Base-by-base conservation (phyloP, 2,888 invertebrate species). In the Zootermopsis nevadensis region DNA sequence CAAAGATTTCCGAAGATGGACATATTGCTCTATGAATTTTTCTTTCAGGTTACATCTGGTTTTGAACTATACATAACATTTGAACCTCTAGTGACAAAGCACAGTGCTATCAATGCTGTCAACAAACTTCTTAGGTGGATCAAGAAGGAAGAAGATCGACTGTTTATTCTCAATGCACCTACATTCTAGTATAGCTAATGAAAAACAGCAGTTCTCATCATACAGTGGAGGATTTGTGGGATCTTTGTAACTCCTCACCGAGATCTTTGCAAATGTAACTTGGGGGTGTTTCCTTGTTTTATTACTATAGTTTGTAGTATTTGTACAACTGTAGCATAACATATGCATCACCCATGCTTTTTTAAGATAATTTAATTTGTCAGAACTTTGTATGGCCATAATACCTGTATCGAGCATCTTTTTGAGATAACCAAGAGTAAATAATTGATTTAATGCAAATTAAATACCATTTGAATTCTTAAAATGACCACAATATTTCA, bases 1-100 rank as follows among this genome's bases (percentile, higher is more conserved):
- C 48, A 15, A 19, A 48, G 19, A 12, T 60, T n/a, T 60, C 2
- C n/a, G n/a, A 60, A 60, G 12, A 48, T 48, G 48, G 48, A 48
- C 48, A 48, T 15, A 19, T 3, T 60, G n/a, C 60, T 27, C 8
- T 60, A 60, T n/a, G 60, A 27, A 60, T 33, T 74, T 55, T 22
- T 69, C 15, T 90, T 90, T 22, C 90, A 96, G 96, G 93, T 95
- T 76, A 98, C 98, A 24, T 93, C 95, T 83, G 96, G 95, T 31
- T 98, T 98, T 89, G 98, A 99, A 89, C 90, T 99, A 67, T 99
- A 98, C 89, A 96, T 96, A 8, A 94, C 97, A 2, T 97, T 99
- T 88, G 98, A 98, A 87, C 96, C 98, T 0, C 90, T 98, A 38
- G 94, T 97, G 86, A 97, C 97, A 83, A 98, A 97, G 88, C 93